Base-by-base conservation (phyloP, 2,888 invertebrate genomes). In the Boloria euphrosyne region DNA sequence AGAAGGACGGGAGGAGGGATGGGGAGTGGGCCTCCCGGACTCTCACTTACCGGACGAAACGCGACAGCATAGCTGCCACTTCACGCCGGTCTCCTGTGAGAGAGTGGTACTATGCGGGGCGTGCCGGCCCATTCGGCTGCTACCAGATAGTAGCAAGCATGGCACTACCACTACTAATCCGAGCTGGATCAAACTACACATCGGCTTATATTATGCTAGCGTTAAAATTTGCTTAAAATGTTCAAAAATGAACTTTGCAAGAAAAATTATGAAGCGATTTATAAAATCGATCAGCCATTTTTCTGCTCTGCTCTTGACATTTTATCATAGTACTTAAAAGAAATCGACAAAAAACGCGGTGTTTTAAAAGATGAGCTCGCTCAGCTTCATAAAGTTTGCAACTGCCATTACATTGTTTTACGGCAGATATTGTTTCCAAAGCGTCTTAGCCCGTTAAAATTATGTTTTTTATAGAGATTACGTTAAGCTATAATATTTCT, bases 401-500 rank as follows among this genome's bases (percentile, higher is more conserved):
- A 57, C 57, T 17, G 63, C 52, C 53, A 59, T 64, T 64, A 64
- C 52, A 31, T n/a, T 55, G 57, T 46, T 59, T 59, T 47, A 65
- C 52, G 58, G 17, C 46, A 46, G 46, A 65, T 58, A 58, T 64
- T 46, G 54, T 58, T 59, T 59, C 13, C 38, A 27, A 47, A 31
- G 50, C 17, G 49, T 59, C 27, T 16, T 31, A 49, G 22, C 27
- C 57, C 46, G 44, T 57, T 57, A 27, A 57, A 57, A 57, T 57
- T 57, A 46, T 22, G 46, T 46, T 57, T 46, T 44, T 22, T 22
- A 57, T 46, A 43, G 53, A 18, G 44, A 44, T 46, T 46, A 57
- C 46, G 44, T n/a, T 57, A n/a, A n/a, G 22, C 22, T 55, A 38
- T 53, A 53, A 38, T 10, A 38, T 38, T 7, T 3, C 7, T 38